These are phyloP conservation scores for Creontiades dilutus DNA, from an alignment of 2,888 invertebrate genomes.

Conservation along the genomic window DNA sequence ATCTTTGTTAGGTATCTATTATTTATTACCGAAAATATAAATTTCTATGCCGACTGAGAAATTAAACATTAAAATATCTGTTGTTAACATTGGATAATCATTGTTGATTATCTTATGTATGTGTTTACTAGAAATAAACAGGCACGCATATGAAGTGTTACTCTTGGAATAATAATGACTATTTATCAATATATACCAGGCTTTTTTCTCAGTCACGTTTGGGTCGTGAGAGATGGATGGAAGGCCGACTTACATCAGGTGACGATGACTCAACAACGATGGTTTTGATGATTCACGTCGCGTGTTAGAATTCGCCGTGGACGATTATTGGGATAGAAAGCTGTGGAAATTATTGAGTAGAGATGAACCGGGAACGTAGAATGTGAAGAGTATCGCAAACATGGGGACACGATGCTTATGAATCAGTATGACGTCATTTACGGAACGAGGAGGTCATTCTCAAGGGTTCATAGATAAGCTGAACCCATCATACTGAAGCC, in stretches of 20 bases:
- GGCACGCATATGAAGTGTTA: too few relatives aligned
- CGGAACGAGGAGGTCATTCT: not conserved
- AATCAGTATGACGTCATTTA: not conserved
- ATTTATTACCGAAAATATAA: too few relatives aligned
- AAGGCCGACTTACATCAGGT: not conserved
- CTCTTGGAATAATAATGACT: too few relatives aligned
- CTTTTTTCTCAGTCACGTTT: not conserved
- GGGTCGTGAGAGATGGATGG: conserved; percentile 31
- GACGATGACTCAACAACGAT: conserved; percentile 27
- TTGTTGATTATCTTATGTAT: too few relatives aligned
- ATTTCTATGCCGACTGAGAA: too few relatives aligned
- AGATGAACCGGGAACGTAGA: not conserved
- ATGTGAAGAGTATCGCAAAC: not conserved
- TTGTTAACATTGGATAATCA: too few relatives aligned
- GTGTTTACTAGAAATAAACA: too few relatives aligned
- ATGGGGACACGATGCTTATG: not conserved
- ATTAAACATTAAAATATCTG: too few relatives aligned
- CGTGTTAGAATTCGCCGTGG: not conserved
- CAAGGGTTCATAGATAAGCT: too few relatives aligned
- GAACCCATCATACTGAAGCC: too few relatives aligned
- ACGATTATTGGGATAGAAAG: not conserved
- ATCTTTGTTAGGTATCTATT: too few relatives aligned
- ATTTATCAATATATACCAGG: too few relatives aligned
- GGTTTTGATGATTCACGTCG: conserved; percentile 10
- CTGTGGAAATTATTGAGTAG: not conserved